Conservation (phyloP, 2,797 vertebrate species). For the Bryconaethiops microstoma region DNA sequence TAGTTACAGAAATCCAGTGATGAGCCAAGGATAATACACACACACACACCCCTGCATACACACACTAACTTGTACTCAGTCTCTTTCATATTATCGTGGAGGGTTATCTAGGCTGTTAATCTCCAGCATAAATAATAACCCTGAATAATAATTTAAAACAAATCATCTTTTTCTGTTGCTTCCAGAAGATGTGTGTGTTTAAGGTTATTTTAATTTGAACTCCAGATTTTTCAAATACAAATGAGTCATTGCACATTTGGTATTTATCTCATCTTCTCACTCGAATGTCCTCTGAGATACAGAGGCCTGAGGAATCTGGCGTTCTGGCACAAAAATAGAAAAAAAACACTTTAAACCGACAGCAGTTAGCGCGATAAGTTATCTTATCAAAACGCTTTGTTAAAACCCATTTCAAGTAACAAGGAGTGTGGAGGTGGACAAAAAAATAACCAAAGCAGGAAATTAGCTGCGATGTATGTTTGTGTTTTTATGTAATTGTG, state of each 20-base stretch:
- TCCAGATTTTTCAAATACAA: constrained; percentile 74
- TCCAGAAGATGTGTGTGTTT: constrained; percentile 75
- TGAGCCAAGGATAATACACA: constrained; percentile 53
- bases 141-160: constrained; percentile 84
- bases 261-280: constrained; percentile 57
- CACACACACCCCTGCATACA: constrained; percentile 7
- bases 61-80: constrained; percentile 54
- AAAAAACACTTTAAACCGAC: constrained; percentile 53
- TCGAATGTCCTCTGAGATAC: constrained; percentile 42
- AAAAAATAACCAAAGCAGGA: constrained; percentile 61
- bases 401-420: constrained; percentile 16
- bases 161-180: constrained; percentile 75
- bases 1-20: constrained; percentile 69
- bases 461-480: constrained; percentile 64
- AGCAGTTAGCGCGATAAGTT: constrained; percentile 62
- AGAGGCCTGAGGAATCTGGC: constrained; percentile 45
- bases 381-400: constrained; percentile 37
- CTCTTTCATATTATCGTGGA: constrained; percentile 65
- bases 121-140: constrained; percentile 83
- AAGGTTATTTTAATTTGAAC: constrained; percentile 84
- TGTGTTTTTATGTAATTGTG: constrained; percentile 47
- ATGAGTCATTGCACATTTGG: constrained; percentile 71
- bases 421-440: background rate
- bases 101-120: constrained; percentile 80
- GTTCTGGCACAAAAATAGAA: constrained; percentile 49